Base-by-base conservation (phyloP, 2,797 vertebrate species). In the Sebastes cheni region DNA sequence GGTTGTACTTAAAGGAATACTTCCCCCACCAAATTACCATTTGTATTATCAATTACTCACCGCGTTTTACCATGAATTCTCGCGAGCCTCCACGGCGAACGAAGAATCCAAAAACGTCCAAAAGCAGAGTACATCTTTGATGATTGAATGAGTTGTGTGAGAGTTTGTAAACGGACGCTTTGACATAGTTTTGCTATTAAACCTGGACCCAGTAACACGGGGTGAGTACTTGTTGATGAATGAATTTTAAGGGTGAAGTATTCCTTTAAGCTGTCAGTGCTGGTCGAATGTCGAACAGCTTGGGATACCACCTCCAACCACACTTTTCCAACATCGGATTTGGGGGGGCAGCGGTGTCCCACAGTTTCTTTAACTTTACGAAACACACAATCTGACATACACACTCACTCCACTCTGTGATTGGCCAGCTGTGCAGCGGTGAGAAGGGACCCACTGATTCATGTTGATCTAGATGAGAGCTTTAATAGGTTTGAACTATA, bases 21-120 rank as follows among this genome's bases (percentile, higher is more conserved):
- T 54, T 54, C 9, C 18, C 50, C 50, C 20, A 22, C 20, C 20
- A 22, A 54, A 54, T 54, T 10, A n/a, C 20, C 46, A 50, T 50
- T 50, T 50, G 46, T 50, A 50, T 46, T 50, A 50, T 50, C 46
- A 50, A 18, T 46, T 18, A 46, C 42, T 46, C 42, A 46, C 42
- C 42, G 16, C 8, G 20, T n/a, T 1, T 52, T 20, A 52, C 50
- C 0, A 20, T n/a, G 50, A 52, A n/a, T n/a, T 52, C 50, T 10
- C 0, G 8, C 50, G 8, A 9, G 50, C 50, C 50, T 52, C 50
- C 50, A 52, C 0, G 20, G 20, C 0, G 9, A 54, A 0, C 20
- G 50, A 54, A 52, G 18, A 52, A 52, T 52, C 50, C 50, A 9
- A 52, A 52, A 52, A 20, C 4, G 18, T 8, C 18, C 20, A 1